A percentile compares a stretch with the other conserved stretches of the same genome.
phyloP scores from a whole-genome alignment of 2,113 vertebrate genomes.

The Aptenodytes patagonicus region DNA sequence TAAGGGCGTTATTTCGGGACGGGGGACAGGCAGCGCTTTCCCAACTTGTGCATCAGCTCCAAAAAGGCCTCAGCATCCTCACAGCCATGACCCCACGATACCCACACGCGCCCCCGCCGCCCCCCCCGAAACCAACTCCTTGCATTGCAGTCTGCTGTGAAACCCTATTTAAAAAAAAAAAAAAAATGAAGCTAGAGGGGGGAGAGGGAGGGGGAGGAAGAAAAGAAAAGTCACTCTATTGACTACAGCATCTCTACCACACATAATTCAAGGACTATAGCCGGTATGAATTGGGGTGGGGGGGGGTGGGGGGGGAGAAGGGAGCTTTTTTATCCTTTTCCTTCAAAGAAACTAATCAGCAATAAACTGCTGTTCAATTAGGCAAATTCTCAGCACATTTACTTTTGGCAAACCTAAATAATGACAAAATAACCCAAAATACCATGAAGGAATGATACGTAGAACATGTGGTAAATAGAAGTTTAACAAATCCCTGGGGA shows the following conservation, averaged over 20 bases:
- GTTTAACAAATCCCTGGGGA: slow-evolving; percentile 39
- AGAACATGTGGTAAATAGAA: neutral
- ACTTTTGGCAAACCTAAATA: slow-evolving; percentile 49
- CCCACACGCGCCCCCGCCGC: neutral
- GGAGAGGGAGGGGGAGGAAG: neutral
- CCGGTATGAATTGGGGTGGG: accelerated
- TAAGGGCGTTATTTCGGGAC: neutral
- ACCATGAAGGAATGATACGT: neutral
- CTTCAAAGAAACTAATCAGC: slow-evolving; percentile 12
- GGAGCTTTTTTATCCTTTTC: neutral
- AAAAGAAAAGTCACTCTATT: slow-evolving; percentile 18
- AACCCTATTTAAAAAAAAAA: neutral
- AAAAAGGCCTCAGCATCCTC: neutral
- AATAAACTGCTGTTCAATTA: slow-evolving; percentile 43
- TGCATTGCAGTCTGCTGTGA: neutral
- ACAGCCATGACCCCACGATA: neutral
- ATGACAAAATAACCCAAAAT: slow-evolving; percentile 31
- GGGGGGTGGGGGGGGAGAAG: neutral
- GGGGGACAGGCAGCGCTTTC: neutral
- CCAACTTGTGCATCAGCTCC: neutral
- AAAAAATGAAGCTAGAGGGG: neutral
- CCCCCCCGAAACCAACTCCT: neutral
- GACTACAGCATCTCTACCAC: slow-evolving; percentile 48
- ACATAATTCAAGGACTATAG: slow-evolving; percentile 43
- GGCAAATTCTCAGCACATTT: slow-evolving; percentile 41